A percentile compares a stretch with the other conserved stretches of the same genome.
phyloP scores from a whole-genome alignment of 2,888 invertebrate species.

The Cabera pusaria region DNA sequence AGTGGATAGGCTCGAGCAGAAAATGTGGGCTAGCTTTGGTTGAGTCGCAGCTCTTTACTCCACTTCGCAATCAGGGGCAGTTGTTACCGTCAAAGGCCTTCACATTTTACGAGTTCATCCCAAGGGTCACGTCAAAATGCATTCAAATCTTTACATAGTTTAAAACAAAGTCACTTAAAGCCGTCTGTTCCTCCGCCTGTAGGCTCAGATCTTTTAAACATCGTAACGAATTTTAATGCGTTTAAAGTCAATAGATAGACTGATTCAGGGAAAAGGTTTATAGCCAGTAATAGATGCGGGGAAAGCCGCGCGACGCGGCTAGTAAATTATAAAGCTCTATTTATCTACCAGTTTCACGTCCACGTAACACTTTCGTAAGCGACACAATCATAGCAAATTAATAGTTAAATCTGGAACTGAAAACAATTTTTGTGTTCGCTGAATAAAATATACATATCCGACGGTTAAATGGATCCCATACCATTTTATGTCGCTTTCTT shows the following conservation, averaged over 20 bases:
- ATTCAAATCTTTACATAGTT: no score
- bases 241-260: no score
- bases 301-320: no score
- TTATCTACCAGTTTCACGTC: background rate
- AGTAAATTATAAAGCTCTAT: no score
- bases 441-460: conserved; percentile 3
- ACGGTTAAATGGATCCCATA: conserved; percentile 6
- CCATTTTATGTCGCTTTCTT: background rate
- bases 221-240: no score
- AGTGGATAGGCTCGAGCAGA: background rate
- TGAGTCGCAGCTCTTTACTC: conserved; percentile 2
- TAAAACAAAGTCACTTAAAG: no score
- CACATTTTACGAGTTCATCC: conserved; percentile 25
- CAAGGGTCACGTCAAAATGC: conserved; percentile 30
- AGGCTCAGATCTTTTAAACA: no score
- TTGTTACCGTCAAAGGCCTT: conserved; percentile 28
- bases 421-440: conserved; percentile 6
- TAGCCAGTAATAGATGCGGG: no score
- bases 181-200: no score
- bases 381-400: conserved; percentile 12
- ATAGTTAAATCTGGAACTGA: conserved; percentile 15
- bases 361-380: conserved; percentile 14
- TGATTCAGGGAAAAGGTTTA: no score
- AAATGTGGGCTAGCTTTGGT: conserved; percentile 1
- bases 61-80: conserved; percentile 23